Percentiles rank a stretch among this genome's conserved stretches.
Conservation (phyloP, 1,140 invertebrate genomes). For the Eubasilissa regina region DNA sequence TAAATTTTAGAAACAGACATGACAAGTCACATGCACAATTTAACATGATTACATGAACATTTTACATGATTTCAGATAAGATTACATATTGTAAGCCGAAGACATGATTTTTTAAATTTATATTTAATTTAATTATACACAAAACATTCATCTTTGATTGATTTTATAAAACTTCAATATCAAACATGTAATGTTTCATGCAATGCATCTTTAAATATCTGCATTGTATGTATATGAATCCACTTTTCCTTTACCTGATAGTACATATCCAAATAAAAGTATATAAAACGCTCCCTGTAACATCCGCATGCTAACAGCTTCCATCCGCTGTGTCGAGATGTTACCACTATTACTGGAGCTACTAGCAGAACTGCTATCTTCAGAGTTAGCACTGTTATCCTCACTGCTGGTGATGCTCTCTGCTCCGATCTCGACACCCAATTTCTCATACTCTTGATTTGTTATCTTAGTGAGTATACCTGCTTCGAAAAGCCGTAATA, state of each 20-base stretch:
- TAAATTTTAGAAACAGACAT: too few relatives aligned
- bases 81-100: too few relatives aligned
- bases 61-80: too few relatives aligned
- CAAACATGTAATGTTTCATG: too few relatives aligned
- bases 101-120: too few relatives aligned
- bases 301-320: slow-evolving; percentile 77
- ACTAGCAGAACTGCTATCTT: slow-evolving; percentile 54
- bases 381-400: slow-evolving; percentile 63
- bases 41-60: too few relatives aligned
- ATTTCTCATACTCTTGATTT: slow-evolving; percentile 78
- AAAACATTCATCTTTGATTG: too few relatives aligned
- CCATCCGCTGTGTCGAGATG: slow-evolving; percentile 66
- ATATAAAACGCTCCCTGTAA: slow-evolving; percentile 79
- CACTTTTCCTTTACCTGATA: slow-evolving; percentile 66
- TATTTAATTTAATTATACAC: too few relatives aligned
- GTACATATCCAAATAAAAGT: slow-evolving; percentile 73
- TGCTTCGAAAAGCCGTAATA: slow-evolving; percentile 80
- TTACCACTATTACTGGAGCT: slow-evolving; percentile 21
- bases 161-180: too few relatives aligned
- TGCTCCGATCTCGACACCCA: slow-evolving; percentile 64
- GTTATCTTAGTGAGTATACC: slow-evolving; percentile 82
- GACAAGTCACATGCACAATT: too few relatives aligned
- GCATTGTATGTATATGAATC: background rate
- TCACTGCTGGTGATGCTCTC: slow-evolving; percentile 70
- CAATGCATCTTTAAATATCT: too few relatives aligned